Base-by-base conservation (phyloP, 2,113 vertebrate species). In the Ochotona curzoniae region DNA sequence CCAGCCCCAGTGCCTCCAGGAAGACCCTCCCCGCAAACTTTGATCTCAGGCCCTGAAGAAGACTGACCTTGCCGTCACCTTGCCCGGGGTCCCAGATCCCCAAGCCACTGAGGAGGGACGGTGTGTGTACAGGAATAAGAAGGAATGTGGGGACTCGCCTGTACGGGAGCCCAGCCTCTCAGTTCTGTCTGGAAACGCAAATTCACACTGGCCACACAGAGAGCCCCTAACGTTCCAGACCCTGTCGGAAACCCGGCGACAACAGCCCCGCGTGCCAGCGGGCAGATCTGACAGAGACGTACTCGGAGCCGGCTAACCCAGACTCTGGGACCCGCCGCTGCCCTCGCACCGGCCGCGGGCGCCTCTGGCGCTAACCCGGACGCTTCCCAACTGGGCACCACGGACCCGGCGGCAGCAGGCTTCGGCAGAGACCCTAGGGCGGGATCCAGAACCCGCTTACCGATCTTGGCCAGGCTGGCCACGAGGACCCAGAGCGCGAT, bases 401-500 rank as follows among this genome's bases (percentile, higher is more conserved):
- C 14, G 7, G 54, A 57, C 54, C 54, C 14, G 54, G 54, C 54
- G 13, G 13, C 54, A 18, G 54, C 54, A 18, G 54, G 38, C 38
- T 18, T 4, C 54, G 54, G 54, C 54, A 14, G 54, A 57, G 54
- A 18, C 17, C 8, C 38, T 8, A 8, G 6, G 28, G 74, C 17
- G 3, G 28, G 32, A 25, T 32, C 54, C 66, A 20, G 0, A 5
- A 21, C 15, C 0, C 7, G 95, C 98, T 98, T 98, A 99, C 99
- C 99, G 90, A 99, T 96, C 97, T 99, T 99, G 51, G 98, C 98
- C 97, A 99, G n/a, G 93, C 98, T 98, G 88, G 98, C 98, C 97
- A 99, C 99, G 2, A 99, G 95, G 71, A 99, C 97, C 99, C 99
- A 99, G 60, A 99, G 85, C 0, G 96, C 97, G 44, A 99, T 97